phyloP scores from a whole-genome alignment of 2,888 invertebrate species.

The Nephrotoma appendiculata region DNA sequence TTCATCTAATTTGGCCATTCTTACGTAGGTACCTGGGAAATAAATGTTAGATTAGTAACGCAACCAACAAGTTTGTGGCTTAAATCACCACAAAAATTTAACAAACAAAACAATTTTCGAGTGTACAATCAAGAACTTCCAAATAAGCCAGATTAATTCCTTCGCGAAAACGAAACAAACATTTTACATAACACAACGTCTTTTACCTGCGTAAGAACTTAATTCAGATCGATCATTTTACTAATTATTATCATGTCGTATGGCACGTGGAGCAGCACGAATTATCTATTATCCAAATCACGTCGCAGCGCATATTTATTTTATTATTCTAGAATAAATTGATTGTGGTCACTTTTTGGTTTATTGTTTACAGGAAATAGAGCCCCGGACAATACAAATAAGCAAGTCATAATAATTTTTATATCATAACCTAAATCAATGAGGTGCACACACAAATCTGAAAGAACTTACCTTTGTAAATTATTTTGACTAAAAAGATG shows the following conservation, averaged over 20 bases:
- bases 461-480: neutral
- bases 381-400: neutral
- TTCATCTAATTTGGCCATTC: constrained; percentile 32
- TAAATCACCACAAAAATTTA: too few species aligned
- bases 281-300: neutral
- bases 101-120: too few species aligned
- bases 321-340: neutral
- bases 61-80: neutral
- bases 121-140: too few species aligned
- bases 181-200: too few species aligned
- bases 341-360: neutral
- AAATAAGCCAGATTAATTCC: too few species aligned
- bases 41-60: neutral
- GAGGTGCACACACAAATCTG: neutral
- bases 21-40: neutral
- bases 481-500: neutral
- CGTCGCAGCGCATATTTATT: neutral
- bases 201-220: neutral
- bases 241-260: neutral
- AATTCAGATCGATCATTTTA: neutral
- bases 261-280: neutral
- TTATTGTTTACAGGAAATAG: neutral
- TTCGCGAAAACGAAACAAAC: too few species aligned
- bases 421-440: neutral
- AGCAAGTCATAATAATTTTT: neutral